These are phyloP conservation scores for Spialia ferax DNA, from an alignment of 2,888 invertebrate species.

Conservation along the genomic window DNA sequence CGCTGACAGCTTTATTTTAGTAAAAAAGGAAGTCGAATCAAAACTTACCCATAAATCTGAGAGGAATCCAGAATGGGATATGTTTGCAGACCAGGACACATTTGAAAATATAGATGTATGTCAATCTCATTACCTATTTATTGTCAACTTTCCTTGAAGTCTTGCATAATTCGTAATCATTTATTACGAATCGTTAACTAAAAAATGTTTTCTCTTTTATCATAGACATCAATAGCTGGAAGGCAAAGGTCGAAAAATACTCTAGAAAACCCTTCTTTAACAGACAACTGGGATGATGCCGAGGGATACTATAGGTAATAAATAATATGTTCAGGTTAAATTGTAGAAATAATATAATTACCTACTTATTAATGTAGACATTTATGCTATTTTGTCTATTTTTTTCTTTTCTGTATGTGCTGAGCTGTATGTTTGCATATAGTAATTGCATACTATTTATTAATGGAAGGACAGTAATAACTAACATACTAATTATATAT, in stretches of 20 bases:
- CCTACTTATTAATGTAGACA: too few species aligned
- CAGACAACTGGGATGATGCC: constrained; percentile 99
- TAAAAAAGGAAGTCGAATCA: constrained; percentile 49
- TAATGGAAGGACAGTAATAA: too few species aligned
- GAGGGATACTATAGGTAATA: constrained; percentile 97
- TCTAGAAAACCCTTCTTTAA: constrained; percentile 91
- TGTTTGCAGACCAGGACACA: constrained; percentile 97
- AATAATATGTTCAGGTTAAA: too few species aligned
- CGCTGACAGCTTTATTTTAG: constrained; percentile 11
- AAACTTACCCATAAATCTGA: constrained; percentile 58
- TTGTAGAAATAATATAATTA: too few species aligned
- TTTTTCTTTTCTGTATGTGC: too few species aligned
- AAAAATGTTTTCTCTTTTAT: neutral
- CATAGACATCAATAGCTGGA: constrained; percentile 67
- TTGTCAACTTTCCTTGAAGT: too few species aligned
- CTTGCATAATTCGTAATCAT: too few species aligned
- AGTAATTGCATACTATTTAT: too few species aligned
- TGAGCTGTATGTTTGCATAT: too few species aligned
- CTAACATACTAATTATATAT: too few species aligned
- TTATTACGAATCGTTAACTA: too few species aligned
- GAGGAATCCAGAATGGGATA: constrained; percentile 92
- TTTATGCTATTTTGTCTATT: too few species aligned
- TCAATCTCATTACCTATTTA: neutral
- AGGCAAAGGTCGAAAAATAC: constrained; percentile 60
- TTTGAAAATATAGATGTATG: constrained; percentile 86